Conservation (phyloP, 2,888 invertebrate species). For the Chrysomela aeneicollis region DNA sequence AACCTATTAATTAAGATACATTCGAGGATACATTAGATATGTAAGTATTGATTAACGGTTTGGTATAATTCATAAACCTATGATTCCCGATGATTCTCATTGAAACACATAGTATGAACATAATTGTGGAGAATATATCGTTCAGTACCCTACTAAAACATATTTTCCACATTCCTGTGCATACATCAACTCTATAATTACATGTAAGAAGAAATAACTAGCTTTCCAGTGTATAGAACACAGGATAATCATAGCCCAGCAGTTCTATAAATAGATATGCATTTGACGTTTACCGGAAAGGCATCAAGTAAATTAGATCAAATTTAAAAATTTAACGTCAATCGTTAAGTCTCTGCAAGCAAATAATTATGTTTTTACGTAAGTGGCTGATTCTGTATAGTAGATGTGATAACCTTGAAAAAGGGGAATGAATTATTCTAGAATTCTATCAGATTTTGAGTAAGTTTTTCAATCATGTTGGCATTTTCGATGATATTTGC, state of each 20-base stretch:
- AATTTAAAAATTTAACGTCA: conserved; percentile 16
- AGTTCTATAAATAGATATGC: conserved; percentile 43
- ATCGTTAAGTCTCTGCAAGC: conserved; percentile 20
- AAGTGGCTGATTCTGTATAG: conserved; percentile 1
- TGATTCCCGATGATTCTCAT: neutral
- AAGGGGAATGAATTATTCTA: neutral
- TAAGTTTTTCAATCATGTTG: no score
- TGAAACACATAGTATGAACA: neutral
- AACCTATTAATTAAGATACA: no score
- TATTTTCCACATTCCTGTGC: conserved; percentile 30
- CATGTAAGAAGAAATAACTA: conserved; percentile 28
- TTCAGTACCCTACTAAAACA: conserved; percentile 29
- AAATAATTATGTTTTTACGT: conserved; percentile 8
- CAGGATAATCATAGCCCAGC: conserved; percentile 37
- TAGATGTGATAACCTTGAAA: conserved; percentile 5
- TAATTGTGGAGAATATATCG: conserved; percentile 16
- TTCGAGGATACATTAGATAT: no score
- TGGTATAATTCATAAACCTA: no score
- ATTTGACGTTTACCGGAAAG: conserved; percentile 41
- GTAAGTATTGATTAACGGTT: no score
- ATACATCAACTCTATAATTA: conserved; percentile 29
- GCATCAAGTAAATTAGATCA: conserved; percentile 34
- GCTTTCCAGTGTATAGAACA: conserved; percentile 34
- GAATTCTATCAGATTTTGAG: no score
- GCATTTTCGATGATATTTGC: no score